These are phyloP conservation scores for Botia almorhae DNA, from an alignment of 2,797 vertebrate species.

Conservation along the genomic window DNA sequence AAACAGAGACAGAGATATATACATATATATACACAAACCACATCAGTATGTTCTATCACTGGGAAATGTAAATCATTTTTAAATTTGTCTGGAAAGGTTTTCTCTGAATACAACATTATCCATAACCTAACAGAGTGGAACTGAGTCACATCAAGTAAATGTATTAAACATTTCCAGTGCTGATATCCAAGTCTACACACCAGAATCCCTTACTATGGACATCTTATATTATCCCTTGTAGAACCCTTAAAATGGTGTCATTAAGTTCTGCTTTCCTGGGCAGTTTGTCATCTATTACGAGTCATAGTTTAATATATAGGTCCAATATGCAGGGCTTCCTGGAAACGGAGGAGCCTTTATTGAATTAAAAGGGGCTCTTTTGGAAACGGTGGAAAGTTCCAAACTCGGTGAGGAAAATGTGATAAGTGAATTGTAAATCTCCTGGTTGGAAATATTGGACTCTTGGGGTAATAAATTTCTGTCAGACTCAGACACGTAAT, in stretches of 20 bases:
- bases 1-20: too few relatives aligned
- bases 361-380: constrained; percentile 67
- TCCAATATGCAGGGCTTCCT: constrained; percentile 58
- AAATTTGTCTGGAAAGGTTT: neutral
- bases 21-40: neutral
- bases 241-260: constrained; percentile 35
- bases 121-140: neutral
- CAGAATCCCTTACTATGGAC: constrained; percentile 11
- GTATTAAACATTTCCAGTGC: constrained; percentile 21
- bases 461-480: constrained; percentile 74
- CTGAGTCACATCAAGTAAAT: neutral
- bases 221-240: constrained; percentile 39
- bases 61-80: neutral
- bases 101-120: constrained; percentile 8
- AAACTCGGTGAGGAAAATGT: constrained; percentile 67
- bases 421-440: constrained; percentile 73
- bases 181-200: constrained; percentile 14
- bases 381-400: constrained; percentile 55
- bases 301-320: constrained; percentile 46
- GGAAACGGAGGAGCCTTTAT: constrained; percentile 70
- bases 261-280: constrained; percentile 50
- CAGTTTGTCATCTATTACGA: constrained; percentile 50
- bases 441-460: constrained; percentile 63
- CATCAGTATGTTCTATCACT: neutral
- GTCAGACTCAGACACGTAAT: constrained; percentile 75